Evolutionary conservation across 1,140 invertebrate genomes (phyloP).

Genomic region (Melanaphis sacchari): DNA sequence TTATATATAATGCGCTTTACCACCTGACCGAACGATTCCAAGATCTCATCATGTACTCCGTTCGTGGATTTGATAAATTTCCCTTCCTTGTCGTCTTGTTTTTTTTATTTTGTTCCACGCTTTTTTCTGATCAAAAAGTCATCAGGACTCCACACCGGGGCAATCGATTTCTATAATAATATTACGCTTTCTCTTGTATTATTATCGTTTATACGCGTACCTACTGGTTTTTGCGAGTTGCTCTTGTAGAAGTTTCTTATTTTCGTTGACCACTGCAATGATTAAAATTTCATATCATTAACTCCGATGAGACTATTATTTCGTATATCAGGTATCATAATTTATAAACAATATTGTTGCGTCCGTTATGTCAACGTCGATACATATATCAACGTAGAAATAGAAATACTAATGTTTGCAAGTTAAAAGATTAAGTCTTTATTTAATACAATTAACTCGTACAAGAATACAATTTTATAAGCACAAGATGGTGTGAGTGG

Average conservation of each 20-base stretch:
- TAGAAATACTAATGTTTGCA: too few relatives aligned
- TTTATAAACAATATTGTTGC: too few relatives aligned
- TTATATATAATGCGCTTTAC: background rate
- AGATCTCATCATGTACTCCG: background rate
- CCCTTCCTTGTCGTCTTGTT: background rate
- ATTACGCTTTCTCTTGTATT: background rate
- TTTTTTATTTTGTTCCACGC: background rate
- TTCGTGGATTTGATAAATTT: background rate
- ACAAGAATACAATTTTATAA: too few relatives aligned
- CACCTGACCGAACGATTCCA: conserved; percentile 21
- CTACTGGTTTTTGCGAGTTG: background rate
- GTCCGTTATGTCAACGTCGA: too few relatives aligned
- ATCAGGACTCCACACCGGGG: background rate
- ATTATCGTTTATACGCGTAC: background rate
- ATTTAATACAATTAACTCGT: too few relatives aligned
- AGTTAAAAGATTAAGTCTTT: too few relatives aligned
- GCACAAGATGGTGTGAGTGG: too few relatives aligned
- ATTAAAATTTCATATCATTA: background rate
- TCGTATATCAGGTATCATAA: background rate
- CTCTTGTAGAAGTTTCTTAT: background rate
- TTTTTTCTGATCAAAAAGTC: background rate
- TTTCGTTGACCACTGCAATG: background rate
- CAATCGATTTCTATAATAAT: background rate
- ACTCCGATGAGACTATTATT: too few relatives aligned
- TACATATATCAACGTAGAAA: too few relatives aligned